Evolutionary conservation across 2,888 invertebrate genomes (phyloP).

Genomic region (Ophonus ardosiacus): DNA sequence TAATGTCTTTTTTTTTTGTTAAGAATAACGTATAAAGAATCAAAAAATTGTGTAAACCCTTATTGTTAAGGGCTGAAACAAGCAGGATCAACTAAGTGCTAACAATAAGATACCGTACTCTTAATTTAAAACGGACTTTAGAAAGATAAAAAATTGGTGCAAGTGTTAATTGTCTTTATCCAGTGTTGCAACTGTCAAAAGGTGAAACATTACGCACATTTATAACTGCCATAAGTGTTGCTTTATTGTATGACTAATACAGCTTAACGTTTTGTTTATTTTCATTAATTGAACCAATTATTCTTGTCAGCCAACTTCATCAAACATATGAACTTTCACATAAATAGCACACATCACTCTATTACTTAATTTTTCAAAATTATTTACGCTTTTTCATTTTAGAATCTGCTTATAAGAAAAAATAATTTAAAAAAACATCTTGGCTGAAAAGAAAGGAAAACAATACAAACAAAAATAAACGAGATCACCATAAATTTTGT

Average conservation of each 20-base stretch:
- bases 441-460: conserved; percentile 39
- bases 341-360: conserved; percentile 26
- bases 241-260: conserved; percentile 39
- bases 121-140: too few species aligned
- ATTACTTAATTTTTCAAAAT: conserved; percentile 30
- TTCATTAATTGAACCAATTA: conserved; percentile 51
- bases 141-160: too few species aligned
- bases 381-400: conserved; percentile 18
- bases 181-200: neutral
- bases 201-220: conserved; percentile 7
- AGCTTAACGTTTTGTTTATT: conserved; percentile 47
- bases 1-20: too few species aligned
- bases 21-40: too few species aligned
- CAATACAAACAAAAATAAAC: conserved; percentile 56
- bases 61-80: too few species aligned
- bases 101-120: too few species aligned
- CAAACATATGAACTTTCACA: conserved; percentile 27
- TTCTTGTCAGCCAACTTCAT: conserved; percentile 40
- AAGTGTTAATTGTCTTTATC: too few species aligned
- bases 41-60: too few species aligned
- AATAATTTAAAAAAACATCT: conserved; percentile 30
- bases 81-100: too few species aligned
- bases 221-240: conserved; percentile 1
- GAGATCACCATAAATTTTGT: conserved; percentile 59
- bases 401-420: conserved; percentile 21